Evolutionary conservation across 2,113 vertebrate genomes (phyloP).

Genomic region (Callipepla squamata): DNA sequence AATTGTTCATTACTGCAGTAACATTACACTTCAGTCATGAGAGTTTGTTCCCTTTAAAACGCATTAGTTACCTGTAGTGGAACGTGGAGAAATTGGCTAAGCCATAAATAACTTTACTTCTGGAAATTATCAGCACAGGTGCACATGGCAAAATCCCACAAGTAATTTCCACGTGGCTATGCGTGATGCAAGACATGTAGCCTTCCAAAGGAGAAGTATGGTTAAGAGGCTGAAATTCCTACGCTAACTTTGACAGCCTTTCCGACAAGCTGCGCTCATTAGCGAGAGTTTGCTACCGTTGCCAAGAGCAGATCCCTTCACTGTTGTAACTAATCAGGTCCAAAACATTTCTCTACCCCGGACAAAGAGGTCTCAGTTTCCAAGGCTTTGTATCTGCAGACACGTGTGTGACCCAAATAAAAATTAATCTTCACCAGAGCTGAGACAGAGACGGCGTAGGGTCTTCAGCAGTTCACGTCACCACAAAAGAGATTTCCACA

Average conservation of each 20-base stretch:
- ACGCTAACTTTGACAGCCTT: not conserved
- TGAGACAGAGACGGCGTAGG: constrained; percentile 9
- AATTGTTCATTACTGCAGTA: constrained; percentile 21
- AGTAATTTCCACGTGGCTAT: not conserved
- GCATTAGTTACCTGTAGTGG: constrained; percentile 29
- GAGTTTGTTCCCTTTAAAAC: constrained; percentile 15
- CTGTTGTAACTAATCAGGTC: not conserved
- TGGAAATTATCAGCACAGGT: constrained; percentile 33
- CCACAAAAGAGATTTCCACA: constrained; percentile 58
- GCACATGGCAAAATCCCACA: constrained; percentile 27
- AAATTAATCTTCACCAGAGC: constrained; percentile 47
- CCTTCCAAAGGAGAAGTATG: not conserved
- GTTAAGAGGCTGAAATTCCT: not conserved
- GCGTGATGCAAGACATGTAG: not conserved
- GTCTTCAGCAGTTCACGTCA: constrained; percentile 48
- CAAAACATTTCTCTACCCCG: not conserved
- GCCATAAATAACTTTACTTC: not conserved
- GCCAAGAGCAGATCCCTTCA: not conserved
- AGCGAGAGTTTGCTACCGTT: not conserved
- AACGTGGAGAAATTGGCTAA: constrained; percentile 25
- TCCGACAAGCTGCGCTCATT: not conserved
- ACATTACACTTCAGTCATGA: constrained; percentile 33
- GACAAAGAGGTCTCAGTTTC: not conserved
- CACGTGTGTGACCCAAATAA: constrained; percentile 37
- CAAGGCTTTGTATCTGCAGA: not conserved